Percentiles rank a stretch among this genome's conserved stretches.
phyloP scores from a whole-genome alignment of 53 echinoderm and acorn worm genomes.

The Patiria pectinifera region DNA sequence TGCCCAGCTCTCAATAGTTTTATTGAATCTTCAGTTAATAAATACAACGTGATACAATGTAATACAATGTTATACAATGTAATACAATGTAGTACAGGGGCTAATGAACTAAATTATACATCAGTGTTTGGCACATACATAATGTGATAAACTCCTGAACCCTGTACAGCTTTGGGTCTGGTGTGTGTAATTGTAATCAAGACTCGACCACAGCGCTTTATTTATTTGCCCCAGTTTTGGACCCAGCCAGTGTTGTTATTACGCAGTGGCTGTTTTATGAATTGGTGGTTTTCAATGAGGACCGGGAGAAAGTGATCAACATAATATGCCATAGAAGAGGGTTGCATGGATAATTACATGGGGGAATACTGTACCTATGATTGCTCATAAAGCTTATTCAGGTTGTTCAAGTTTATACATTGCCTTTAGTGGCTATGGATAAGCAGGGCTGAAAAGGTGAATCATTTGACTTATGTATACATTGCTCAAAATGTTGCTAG shows the following conservation, averaged over 20 bases:
- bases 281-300: background rate
- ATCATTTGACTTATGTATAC: too few relatives aligned
- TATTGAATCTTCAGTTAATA: too few relatives aligned
- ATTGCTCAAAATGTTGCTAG: too few relatives aligned
- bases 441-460: too few relatives aligned
- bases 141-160: constrained; percentile 1
- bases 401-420: too few relatives aligned
- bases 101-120: background rate
- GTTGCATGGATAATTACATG: background rate
- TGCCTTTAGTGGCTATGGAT: too few relatives aligned
- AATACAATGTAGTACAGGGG: too few relatives aligned
- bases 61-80: too few relatives aligned
- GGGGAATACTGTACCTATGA: background rate
- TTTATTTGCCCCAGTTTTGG: constrained; percentile 29
- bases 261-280: constrained; percentile 23
- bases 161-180: background rate
- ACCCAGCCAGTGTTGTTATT: background rate
- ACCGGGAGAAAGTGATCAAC: constrained; percentile 4
- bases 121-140: background rate
- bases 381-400: too few relatives aligned
- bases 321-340: background rate
- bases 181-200: background rate
- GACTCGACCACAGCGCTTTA: background rate
- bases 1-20: too few relatives aligned
- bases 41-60: too few relatives aligned